A percentile compares a stretch with the other conserved stretches of the same genome.
phyloP scores from a whole-genome alignment of 2,113 vertebrate species.

The Recurvirostra avosetta region DNA sequence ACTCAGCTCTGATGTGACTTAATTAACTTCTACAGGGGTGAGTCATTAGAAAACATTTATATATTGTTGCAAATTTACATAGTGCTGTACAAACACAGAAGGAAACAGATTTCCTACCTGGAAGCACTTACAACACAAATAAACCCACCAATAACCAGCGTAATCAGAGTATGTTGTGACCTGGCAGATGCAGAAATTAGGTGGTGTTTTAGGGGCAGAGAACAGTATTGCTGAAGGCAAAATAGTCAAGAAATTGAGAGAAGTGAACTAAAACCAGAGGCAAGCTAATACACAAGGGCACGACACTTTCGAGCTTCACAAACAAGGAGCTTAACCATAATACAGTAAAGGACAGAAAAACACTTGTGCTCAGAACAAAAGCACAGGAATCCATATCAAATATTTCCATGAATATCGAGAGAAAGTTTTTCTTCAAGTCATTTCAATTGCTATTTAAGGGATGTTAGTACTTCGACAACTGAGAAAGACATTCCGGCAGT shows the following conservation, averaged over 20 bases:
- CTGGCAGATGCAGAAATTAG: neutral
- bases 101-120: neutral
- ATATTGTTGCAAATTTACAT: neutral
- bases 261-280: neutral
- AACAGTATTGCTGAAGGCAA: neutral
- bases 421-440: neutral
- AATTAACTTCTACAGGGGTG: neutral
- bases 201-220: neutral
- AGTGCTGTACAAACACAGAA: neutral
- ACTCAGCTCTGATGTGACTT: neutral
- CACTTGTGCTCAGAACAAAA: fast-evolving
- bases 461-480: neutral
- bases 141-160: neutral
- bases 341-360: neutral
- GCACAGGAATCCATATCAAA: neutral
- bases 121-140: neutral
- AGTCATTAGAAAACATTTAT: neutral
- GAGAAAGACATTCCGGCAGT: neutral
- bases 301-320: neutral
- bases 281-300: neutral
- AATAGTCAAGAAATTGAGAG: neutral
- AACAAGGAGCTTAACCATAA: neutral
- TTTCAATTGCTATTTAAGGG: neutral
- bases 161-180: neutral
- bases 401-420: neutral